Conservation (phyloP, 2,113 vertebrate genomes). For the Tetraodon nigroviridis region DNA sequence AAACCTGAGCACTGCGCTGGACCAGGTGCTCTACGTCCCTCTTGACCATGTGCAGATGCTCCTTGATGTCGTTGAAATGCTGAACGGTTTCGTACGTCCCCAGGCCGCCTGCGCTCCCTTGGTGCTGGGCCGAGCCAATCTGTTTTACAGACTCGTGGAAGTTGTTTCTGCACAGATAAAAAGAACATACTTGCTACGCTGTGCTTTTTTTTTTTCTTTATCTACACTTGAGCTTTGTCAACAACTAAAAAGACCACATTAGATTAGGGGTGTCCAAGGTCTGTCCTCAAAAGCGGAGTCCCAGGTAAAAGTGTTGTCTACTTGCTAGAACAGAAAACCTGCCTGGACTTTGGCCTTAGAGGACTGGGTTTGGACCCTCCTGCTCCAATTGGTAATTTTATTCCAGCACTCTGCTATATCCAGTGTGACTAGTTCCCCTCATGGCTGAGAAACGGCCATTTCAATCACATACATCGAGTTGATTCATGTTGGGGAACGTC, state of each 20-base stretch:
- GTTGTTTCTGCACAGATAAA: slow-evolving; percentile 74
- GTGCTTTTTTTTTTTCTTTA: not conserved
- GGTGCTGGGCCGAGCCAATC: slow-evolving; percentile 77
- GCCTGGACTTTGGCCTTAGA: too few relatives aligned
- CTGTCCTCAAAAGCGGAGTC: too few relatives aligned
- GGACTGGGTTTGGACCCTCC: too few relatives aligned
- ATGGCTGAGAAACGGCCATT: too few relatives aligned
- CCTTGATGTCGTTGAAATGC: slow-evolving; percentile 96
- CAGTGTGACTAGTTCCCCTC: too few relatives aligned
- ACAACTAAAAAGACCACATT: too few relatives aligned
- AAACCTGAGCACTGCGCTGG: slow-evolving; percentile 72
- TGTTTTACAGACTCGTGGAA: slow-evolving; percentile 79
- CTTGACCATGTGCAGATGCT: slow-evolving; percentile 89
- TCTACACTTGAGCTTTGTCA: not conserved
- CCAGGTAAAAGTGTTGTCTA: too few relatives aligned
- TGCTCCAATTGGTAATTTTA: too few relatives aligned
- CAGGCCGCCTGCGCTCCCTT: slow-evolving; percentile 65
- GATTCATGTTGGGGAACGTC: slow-evolving; percentile 26
- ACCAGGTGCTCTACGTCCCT: slow-evolving; percentile 84
- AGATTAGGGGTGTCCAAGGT: too few relatives aligned
- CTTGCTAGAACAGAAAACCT: too few relatives aligned
- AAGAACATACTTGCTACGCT: not conserved
- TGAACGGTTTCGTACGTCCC: slow-evolving; percentile 84
- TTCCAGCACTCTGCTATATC: too few relatives aligned
- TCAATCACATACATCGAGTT: not conserved